A percentile compares a stretch with the other conserved stretches of the same genome.
phyloP scores from a whole-genome alignment of 2,113 vertebrate species.

The Strigops habroptila region DNA sequence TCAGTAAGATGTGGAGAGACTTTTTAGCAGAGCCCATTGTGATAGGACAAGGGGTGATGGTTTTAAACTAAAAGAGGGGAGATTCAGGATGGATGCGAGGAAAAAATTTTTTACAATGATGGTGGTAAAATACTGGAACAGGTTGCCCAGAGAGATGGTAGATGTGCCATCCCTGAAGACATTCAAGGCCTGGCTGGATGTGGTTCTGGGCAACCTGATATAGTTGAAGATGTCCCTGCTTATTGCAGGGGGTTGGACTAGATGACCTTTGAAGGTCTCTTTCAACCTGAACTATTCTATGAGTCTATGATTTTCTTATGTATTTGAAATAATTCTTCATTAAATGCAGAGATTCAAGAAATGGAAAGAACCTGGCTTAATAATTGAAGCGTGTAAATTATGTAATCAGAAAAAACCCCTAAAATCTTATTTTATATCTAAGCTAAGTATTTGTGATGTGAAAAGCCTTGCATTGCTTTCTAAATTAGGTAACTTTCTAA shows the following conservation, averaged over 20 bases:
- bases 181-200: background rate
- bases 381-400: background rate
- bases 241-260: background rate
- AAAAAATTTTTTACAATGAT: background rate
- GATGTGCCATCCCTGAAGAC: background rate
- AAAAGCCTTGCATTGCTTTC: background rate
- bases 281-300: background rate
- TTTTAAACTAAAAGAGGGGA: background rate
- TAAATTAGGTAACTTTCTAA: background rate
- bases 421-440: background rate
- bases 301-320: background rate
- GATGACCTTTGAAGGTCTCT: background rate
- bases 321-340: background rate
- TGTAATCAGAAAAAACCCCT: background rate
- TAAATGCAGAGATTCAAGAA: background rate
- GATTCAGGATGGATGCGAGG: background rate
- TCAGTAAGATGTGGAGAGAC: background rate
- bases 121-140: background rate
- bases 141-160: background rate
- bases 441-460: background rate
- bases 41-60: background rate
- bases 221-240: background rate
- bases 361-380: constrained; percentile 7
- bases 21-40: background rate
- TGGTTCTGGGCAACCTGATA: background rate